Conservation (phyloP, 2,888 invertebrate genomes). For the Ectemnius lituratus region DNA sequence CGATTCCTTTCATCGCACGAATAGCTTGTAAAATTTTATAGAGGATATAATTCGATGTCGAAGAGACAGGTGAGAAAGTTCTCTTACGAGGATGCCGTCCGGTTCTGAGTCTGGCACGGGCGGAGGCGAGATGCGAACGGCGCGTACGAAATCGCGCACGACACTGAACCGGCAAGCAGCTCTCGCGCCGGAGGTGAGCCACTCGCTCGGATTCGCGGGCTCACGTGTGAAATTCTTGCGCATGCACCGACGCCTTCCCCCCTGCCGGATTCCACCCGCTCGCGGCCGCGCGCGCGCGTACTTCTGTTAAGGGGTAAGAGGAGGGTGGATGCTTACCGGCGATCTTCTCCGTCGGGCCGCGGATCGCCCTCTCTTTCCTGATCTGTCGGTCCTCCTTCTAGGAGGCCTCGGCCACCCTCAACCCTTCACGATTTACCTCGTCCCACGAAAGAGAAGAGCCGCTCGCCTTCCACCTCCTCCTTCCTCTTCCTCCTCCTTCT, state of each 20-base stretch:
- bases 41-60: too few relatives aligned
- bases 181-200: slow-evolving; percentile 67
- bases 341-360: background rate
- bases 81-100: too few relatives aligned
- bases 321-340: background rate
- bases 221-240: slow-evolving; percentile 75
- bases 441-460: too few relatives aligned
- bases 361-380: slow-evolving; percentile 5
- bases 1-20: too few relatives aligned
- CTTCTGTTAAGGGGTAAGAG: too few relatives aligned
- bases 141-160: slow-evolving; percentile 74
- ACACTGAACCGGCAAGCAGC: slow-evolving; percentile 71
- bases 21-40: too few relatives aligned
- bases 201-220: slow-evolving; percentile 71
- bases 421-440: background rate
- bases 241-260: slow-evolving; percentile 71
- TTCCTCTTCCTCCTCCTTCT: slow-evolving; percentile 29
- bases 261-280: slow-evolving; percentile 31
- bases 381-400: slow-evolving; percentile 16
- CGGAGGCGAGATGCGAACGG: slow-evolving; percentile 42
- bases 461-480: slow-evolving; percentile 5
- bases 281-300: too few relatives aligned
- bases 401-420: slow-evolving; percentile 1
- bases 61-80: too few relatives aligned
- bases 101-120: slow-evolving; percentile 33